Evolutionary conservation across 2,888 invertebrate species (phyloP).

Genomic region (Ophion ellenae): DNA sequence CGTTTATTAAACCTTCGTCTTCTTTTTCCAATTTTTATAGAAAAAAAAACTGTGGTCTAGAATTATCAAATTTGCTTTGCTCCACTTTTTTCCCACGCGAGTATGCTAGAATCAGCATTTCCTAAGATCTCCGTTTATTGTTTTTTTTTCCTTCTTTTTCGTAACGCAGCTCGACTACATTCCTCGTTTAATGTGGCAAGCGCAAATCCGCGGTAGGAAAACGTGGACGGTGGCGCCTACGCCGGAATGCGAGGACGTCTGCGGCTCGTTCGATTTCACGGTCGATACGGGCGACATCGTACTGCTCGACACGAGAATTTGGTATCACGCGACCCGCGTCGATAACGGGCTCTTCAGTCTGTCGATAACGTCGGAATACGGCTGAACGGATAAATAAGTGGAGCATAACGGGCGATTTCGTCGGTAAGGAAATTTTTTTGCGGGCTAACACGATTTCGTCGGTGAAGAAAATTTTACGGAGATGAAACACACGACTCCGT

Average conservation of each 20-base stretch:
- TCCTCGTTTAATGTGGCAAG: constrained; percentile 96
- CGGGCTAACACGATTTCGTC: no score
- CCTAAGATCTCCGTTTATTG: neutral
- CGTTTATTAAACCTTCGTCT: no score
- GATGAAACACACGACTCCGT: no score
- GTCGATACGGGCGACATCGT: constrained; percentile 96
- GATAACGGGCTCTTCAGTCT: constrained; percentile 92
- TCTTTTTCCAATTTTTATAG: no score
- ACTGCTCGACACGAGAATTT: constrained; percentile 94
- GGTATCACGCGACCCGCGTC: constrained; percentile 95
- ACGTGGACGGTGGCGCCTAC: constrained; percentile 93
- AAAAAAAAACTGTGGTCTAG: no score
- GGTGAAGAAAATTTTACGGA: no score
- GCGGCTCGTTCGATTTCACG: constrained; percentile 89
- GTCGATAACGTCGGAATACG: constrained; percentile 96
- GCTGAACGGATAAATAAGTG: constrained; percentile 83
- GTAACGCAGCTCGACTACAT: constrained; percentile 94
- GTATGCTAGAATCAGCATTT: neutral
- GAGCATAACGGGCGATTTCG: no score
- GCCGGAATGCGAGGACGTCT: constrained; percentile 93
- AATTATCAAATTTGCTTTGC: no score
- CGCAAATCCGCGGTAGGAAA: constrained; percentile 94
- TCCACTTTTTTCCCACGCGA: neutral
- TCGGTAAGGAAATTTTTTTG: no score
- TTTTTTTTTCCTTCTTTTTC: constrained; percentile 38